Percentiles rank a stretch among this genome's conserved stretches.
phyloP scores from a whole-genome alignment of 2,113 vertebrate species.

The Corythornis cristatus region DNA sequence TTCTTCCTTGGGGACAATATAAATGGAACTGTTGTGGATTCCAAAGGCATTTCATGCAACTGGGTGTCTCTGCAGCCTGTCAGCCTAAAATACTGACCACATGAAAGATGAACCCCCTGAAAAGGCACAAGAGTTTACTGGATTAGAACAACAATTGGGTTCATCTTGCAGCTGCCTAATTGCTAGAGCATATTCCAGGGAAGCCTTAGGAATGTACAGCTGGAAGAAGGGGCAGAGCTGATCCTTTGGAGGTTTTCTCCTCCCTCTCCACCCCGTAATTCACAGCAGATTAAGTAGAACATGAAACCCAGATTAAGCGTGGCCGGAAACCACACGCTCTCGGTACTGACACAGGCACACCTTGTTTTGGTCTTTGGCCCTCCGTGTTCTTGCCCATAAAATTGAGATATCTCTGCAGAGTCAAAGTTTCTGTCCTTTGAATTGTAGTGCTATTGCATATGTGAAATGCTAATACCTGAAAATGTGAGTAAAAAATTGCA shows the following conservation, averaged over 20 bases:
- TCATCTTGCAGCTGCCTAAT: background rate
- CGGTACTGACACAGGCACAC: background rate
- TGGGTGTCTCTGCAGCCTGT: background rate
- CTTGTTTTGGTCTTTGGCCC: background rate
- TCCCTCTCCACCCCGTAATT: background rate
- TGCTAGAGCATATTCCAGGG: background rate
- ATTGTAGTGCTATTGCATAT: background rate
- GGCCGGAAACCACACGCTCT: background rate
- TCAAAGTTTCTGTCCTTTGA: background rate
- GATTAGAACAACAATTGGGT: background rate
- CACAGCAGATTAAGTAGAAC: background rate
- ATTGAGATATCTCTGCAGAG: background rate
- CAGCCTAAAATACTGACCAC: background rate
- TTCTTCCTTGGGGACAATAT: background rate
- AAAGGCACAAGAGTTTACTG: background rate
- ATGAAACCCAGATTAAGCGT: background rate
- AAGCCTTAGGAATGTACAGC: background rate
- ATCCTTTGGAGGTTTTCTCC: background rate
- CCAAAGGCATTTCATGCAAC: background rate
- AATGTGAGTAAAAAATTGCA: background rate
- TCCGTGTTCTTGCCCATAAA: background rate
- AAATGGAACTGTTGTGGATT: background rate
- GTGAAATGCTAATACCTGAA: background rate
- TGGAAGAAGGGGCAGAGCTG: background rate
- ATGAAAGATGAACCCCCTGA: background rate